Evolutionary conservation across 2,113 vertebrate species (phyloP).

Genomic region (Chinchilla lanigera): DNA sequence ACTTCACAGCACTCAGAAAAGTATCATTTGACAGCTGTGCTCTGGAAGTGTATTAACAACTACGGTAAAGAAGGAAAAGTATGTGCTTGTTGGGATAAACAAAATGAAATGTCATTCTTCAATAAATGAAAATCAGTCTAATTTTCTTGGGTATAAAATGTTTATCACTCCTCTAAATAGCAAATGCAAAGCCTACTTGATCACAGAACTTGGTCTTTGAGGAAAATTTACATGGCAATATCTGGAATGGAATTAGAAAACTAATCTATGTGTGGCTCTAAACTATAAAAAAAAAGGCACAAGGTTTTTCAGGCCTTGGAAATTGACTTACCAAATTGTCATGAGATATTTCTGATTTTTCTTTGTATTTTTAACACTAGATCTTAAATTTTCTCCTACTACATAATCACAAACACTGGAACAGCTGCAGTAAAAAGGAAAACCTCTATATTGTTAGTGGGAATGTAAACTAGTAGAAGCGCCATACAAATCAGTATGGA

Average conservation of each 20-base stretch:
- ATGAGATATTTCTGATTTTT: background rate
- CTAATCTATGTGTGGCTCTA: background rate
- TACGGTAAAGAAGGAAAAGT: background rate
- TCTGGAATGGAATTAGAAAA: slow-evolving; percentile 24
- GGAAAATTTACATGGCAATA: background rate
- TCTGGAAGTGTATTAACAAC: background rate
- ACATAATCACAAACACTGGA: background rate
- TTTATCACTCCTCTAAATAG: background rate
- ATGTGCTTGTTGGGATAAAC: background rate
- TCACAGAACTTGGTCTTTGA: slow-evolving; percentile 9
- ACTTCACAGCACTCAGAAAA: background rate
- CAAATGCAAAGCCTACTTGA: background rate
- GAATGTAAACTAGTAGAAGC: background rate
- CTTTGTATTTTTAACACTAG: background rate
- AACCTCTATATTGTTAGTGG: background rate
- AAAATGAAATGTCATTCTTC: slow-evolving; percentile 31
- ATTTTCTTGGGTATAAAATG: background rate
- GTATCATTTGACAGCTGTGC: background rate
- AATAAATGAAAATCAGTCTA: background rate
- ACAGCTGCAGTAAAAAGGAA: background rate
- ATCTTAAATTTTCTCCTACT: background rate
- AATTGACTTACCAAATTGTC: background rate
- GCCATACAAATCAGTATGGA: background rate
- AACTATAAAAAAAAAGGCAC: background rate
- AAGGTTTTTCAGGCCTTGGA: background rate